Evolutionary conservation across 1,140 invertebrate genomes (phyloP), one percentile per base, ranked within the genome.

Genomic region (Drosophila chauvacae): DNA sequence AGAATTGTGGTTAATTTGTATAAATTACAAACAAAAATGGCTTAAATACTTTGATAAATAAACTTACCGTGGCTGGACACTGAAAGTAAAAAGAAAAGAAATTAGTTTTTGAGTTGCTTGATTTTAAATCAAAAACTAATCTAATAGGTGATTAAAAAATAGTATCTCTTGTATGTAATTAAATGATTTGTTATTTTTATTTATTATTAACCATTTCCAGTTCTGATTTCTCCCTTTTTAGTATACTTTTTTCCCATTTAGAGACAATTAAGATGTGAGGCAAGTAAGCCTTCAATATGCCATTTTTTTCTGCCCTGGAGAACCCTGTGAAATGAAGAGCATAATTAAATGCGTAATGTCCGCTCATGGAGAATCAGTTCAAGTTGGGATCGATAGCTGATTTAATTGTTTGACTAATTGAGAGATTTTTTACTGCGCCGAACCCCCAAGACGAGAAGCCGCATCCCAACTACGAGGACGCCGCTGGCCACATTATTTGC

Each of bases 321-420:
- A 35, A 35, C 6, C 59, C 59, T 64, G 64, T 57, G 41, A 47
- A 63, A 35, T 55, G n/a, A 35, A 48, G 45, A 44, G 60, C 56
- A 60, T 59, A 77, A 53, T 59, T 66, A 79, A 65, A 64, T 79
- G 71, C 77, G 62, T 73, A 77, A 73, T 76, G 62, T 23, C 65
- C 50, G 53, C 64, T 70, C 23, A 23, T 84, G 78, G 47, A 26
- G 53, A 76, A 81, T 78, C 70, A 65, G 55, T 77, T 90, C 74
- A 69, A 72, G 63, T 74, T 88, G 51, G 70, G 42, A 66, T 91
- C 71, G 82, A 81, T 90, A 80, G 71, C 82, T 91, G 91, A 91
- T 91, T 92, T 92, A 92, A 92, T 92, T 92, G 91, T 86, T 90
- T 83, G 87, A 92, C 91, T 92, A 92, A 92, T 92, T 92, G 91